Evolutionary conservation across 1,140 invertebrate species (phyloP).

Genomic region (Melitaea cinxia): DNA sequence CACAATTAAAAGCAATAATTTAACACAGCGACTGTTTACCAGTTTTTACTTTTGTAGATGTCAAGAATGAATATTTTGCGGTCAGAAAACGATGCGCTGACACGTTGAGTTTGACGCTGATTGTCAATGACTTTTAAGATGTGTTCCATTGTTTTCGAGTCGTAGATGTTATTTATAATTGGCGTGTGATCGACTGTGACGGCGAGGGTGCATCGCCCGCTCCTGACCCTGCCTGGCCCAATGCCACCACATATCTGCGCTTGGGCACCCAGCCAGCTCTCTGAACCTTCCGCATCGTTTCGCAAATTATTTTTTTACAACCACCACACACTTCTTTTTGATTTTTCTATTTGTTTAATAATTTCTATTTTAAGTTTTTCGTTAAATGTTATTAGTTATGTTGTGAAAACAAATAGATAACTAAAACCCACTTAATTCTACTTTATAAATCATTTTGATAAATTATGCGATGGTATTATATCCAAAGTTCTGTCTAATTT

Average conservation of each 20-base stretch:
- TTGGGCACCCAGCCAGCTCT: slow-evolving; percentile 63
- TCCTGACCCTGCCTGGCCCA: slow-evolving; percentile 78
- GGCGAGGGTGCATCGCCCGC: slow-evolving; percentile 67
- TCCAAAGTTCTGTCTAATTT: too few species aligned
- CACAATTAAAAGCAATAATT: not conserved
- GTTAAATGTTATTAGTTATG: not conserved
- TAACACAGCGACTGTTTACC: not conserved
- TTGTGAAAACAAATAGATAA: too few species aligned
- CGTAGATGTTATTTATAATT: slow-evolving; percentile 44
- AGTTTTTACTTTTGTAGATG: slow-evolving; percentile 19
- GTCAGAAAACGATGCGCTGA: slow-evolving; percentile 4
- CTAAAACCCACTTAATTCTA: too few species aligned
- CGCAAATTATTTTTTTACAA: slow-evolving; percentile 54
- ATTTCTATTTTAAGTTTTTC: not conserved
- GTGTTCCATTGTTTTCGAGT: slow-evolving; percentile 34
- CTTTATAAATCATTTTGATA: too few species aligned
- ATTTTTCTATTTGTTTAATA: slow-evolving; percentile 13
- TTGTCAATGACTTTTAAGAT: slow-evolving; percentile 26
- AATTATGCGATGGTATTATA: too few species aligned
- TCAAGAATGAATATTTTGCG: slow-evolving; percentile 15
- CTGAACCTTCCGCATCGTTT: slow-evolving; percentile 70
- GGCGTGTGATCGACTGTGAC: slow-evolving; percentile 53
- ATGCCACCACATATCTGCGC: slow-evolving; percentile 66
- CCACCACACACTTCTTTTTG: slow-evolving; percentile 19
- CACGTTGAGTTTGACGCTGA: slow-evolving; percentile 4